Evolutionary conservation across 2,113 vertebrate species (phyloP).

Genomic region (Anoura caudifer): DNA sequence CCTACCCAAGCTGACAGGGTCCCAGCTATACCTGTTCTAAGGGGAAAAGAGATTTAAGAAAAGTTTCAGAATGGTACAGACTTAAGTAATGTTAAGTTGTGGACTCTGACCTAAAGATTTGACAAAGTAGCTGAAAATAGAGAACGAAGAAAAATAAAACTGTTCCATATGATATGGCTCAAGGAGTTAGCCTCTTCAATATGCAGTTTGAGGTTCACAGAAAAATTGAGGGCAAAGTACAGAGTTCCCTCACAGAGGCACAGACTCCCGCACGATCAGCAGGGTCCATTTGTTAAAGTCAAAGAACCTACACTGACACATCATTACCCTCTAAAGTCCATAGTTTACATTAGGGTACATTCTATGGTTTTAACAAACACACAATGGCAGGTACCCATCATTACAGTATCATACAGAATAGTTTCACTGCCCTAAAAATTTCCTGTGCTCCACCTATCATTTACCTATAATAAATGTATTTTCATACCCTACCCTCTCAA

Average conservation of each 20-base stretch:
- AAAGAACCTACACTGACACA: background rate
- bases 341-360: background rate
- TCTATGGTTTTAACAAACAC: background rate
- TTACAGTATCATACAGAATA: background rate
- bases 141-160: background rate
- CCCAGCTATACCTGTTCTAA: background rate
- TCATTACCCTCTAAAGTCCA: background rate
- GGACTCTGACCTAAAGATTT: background rate
- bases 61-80: background rate
- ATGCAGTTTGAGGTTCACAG: background rate
- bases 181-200: background rate
- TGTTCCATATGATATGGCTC: background rate
- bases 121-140: background rate
- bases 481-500: background rate
- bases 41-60: background rate
- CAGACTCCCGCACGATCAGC: background rate
- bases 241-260: no score
- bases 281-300: background rate
- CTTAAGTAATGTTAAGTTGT: background rate
- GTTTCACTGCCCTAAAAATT: background rate
- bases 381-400: background rate
- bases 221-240: background rate
- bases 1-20: background rate
- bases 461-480: background rate
- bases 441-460: background rate